Conservation (phyloP, 92 coral and sea anemone species). For the Anthopleura xanthogrammica region DNA sequence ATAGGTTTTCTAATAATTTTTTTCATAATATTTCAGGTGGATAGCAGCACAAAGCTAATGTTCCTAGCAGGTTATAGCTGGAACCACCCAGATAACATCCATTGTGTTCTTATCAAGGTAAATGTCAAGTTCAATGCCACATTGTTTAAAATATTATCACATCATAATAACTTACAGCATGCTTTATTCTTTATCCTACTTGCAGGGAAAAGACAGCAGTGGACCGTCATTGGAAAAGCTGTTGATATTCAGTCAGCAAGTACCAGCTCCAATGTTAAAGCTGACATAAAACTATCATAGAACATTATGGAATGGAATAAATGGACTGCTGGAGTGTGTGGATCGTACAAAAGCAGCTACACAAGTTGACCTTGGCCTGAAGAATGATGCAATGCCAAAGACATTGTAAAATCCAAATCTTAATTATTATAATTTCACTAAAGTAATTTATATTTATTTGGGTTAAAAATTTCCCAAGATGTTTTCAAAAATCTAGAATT, state of each 20-base stretch:
- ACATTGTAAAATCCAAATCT: not conserved
- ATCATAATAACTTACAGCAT: not conserved
- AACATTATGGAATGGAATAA: not conserved
- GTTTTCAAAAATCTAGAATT: no score
- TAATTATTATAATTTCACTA: not conserved
- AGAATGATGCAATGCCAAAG: not conserved
- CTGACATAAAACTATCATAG: slow-evolving; percentile 24
- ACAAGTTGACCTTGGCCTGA: slow-evolving; percentile 10
- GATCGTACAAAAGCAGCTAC: slow-evolving; percentile 35
- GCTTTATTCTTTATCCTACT: not conserved
- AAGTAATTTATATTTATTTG: not conserved
- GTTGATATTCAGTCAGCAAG: slow-evolving; percentile 34
- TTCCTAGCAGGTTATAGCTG: slow-evolving; percentile 45
- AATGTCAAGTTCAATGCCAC: not conserved
- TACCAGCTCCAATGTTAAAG: slow-evolving; percentile 54
- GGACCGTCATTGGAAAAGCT: slow-evolving; percentile 38
- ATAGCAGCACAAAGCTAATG: slow-evolving; percentile 63
- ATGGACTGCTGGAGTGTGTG: slow-evolving; percentile 43
- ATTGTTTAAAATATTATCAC: not conserved
- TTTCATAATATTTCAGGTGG: slow-evolving; percentile 29
- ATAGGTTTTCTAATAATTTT: not conserved
- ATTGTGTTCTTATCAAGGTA: slow-evolving; percentile 84
- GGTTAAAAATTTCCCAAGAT: no score
- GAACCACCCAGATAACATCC: slow-evolving; percentile 42
- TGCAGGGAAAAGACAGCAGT: slow-evolving; percentile 16